Conservation (phyloP, 2,888 invertebrate genomes). For the Orthosia cruda region DNA sequence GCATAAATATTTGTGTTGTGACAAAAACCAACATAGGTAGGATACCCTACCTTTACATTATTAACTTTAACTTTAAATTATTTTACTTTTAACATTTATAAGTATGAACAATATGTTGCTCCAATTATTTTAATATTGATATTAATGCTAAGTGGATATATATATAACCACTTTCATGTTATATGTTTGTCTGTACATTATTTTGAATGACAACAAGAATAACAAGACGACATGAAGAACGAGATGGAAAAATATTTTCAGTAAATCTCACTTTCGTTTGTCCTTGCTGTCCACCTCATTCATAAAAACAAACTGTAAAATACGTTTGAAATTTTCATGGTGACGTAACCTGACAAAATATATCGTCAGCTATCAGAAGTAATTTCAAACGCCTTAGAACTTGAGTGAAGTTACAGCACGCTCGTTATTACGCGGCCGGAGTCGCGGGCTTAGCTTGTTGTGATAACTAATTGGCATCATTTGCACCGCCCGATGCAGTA, state of each 20-base stretch:
- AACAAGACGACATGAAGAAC: no score
- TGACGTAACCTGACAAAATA: not conserved
- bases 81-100: not conserved
- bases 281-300: not conserved
- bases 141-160: not conserved
- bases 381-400: slow-evolving; percentile 20
- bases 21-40: slow-evolving; percentile 16
- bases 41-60: no score
- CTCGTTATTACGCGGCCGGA: not conserved
- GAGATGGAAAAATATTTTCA: not conserved
- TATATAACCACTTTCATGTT: no score
- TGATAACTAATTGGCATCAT: slow-evolving; percentile 26
- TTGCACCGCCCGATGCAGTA: slow-evolving; percentile 31
- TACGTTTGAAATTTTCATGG: not conserved
- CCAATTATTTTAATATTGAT: not conserved
- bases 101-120: not conserved
- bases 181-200: no score
- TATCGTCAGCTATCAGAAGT: not conserved
- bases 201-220: no score
- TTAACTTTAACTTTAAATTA: not conserved
- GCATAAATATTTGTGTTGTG: slow-evolving; percentile 45
- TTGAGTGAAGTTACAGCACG: not conserved
- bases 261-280: not conserved
- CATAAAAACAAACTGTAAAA: not conserved
- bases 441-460: not conserved